Evolutionary conservation across 2,797 vertebrate species (phyloP).

Genomic region (Pipistrellus nathusii): DNA sequence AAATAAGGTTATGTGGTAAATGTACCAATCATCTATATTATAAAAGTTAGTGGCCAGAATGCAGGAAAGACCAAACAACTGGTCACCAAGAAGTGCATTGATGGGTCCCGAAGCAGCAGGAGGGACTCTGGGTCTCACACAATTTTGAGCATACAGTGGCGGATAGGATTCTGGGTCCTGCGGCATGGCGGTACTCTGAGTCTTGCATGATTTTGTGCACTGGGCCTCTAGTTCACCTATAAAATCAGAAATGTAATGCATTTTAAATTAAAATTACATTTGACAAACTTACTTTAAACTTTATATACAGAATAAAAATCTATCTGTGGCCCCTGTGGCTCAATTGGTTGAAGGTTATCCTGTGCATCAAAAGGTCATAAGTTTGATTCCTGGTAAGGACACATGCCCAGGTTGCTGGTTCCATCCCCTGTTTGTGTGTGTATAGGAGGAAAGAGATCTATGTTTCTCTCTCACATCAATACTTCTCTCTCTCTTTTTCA

Average conservation of each 20-base stretch:
- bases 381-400: not conserved
- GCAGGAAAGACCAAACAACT: no score
- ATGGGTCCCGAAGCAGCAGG: no score
- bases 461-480: not conserved
- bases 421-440: not conserved
- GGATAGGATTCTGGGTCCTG: no score
- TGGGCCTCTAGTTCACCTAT: not conserved
- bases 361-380: not conserved
- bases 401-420: not conserved
- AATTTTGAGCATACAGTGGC: no score
- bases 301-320: not conserved
- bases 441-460: not conserved
- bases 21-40: not conserved
- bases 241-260: not conserved
- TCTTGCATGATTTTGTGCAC: no score
- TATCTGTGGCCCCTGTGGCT: not conserved
- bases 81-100: no score
- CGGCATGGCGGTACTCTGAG: no score
- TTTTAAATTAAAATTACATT: not conserved
- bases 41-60: no score
- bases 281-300: not conserved
- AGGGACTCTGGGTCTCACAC: no score
- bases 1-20: not conserved
- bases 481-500: not conserved
- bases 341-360: not conserved